phyloP scores from a whole-genome alignment of 37 sponge, comb jelly and placozoan species.

The Sycon ciliatum region DNA sequence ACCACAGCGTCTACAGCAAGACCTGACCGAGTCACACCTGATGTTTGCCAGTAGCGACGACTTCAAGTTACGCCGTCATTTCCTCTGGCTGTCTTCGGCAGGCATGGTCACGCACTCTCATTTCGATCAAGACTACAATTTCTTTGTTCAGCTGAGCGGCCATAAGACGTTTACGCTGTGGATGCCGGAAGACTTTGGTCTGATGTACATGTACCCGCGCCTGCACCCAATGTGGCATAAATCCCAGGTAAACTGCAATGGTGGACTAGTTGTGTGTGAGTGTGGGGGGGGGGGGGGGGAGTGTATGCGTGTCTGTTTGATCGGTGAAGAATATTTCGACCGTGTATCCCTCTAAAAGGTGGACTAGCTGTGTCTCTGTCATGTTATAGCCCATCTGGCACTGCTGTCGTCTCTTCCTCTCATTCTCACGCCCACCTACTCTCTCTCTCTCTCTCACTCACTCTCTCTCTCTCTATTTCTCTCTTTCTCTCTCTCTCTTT shows the following conservation, averaged over 20 bases:
- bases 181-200: constrained; percentile 57
- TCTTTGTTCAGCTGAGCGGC: constrained; percentile 72
- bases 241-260: constrained; percentile 57
- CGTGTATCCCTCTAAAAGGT: no score
- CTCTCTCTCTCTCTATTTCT: no score
- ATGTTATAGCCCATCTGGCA: no score
- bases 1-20: constrained; percentile 33
- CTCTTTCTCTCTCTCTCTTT: no score
- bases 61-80: constrained; percentile 43
- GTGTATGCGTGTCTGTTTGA: no score
- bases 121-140: constrained; percentile 83
- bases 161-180: constrained; percentile 77
- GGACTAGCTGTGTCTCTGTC: no score
- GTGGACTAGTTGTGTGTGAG: no score
- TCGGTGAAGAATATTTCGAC: no score
- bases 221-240: constrained; percentile 93
- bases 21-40: constrained; percentile 31
- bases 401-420: no score
- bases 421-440: no score
- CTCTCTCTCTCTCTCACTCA: no score
- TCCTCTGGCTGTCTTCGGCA: constrained; percentile 79
- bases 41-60: constrained; percentile 54
- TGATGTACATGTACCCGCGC: constrained; percentile 64
- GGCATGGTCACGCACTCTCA: constrained; percentile 83
- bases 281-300: no score